Conservation (phyloP, 2,113 vertebrate species). For the Cyrtonyx montezumae region DNA sequence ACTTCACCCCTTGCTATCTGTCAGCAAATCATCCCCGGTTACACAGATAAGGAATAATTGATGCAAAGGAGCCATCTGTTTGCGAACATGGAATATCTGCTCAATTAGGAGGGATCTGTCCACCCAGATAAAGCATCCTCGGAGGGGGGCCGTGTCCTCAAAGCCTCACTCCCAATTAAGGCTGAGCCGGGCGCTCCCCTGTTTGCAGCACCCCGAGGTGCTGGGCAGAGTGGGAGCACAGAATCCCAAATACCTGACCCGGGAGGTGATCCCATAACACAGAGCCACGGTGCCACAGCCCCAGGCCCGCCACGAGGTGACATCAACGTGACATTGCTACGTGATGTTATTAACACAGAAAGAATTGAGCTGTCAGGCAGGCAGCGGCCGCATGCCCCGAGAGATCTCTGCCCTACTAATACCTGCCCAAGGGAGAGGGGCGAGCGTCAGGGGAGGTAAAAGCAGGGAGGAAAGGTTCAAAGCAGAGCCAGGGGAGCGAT, state of each 20-base stretch:
- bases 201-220: constrained; percentile 38
- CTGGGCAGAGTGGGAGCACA: neutral
- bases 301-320: neutral
- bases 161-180: constrained; percentile 77
- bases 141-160: constrained; percentile 53
- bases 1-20: constrained; percentile 61
- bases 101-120: constrained; percentile 79
- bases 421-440: constrained; percentile 22
- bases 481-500: neutral
- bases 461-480: neutral
- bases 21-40: constrained; percentile 78
- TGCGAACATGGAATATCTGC: constrained; percentile 73
- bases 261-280: neutral
- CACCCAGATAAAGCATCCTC: constrained; percentile 73
- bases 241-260: neutral
- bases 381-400: neutral
- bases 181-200: constrained; percentile 43
- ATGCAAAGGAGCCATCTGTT: constrained; percentile 86
- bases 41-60: constrained; percentile 85
- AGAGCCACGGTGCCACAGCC: accelerated
- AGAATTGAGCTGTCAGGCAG: neutral
- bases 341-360: neutral
- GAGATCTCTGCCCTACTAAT: constrained; percentile 41
- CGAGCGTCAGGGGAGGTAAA: constrained; percentile 59
- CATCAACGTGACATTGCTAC: neutral